Base-by-base conservation (phyloP, 2,113 vertebrate genomes). In the Colius striatus region DNA sequence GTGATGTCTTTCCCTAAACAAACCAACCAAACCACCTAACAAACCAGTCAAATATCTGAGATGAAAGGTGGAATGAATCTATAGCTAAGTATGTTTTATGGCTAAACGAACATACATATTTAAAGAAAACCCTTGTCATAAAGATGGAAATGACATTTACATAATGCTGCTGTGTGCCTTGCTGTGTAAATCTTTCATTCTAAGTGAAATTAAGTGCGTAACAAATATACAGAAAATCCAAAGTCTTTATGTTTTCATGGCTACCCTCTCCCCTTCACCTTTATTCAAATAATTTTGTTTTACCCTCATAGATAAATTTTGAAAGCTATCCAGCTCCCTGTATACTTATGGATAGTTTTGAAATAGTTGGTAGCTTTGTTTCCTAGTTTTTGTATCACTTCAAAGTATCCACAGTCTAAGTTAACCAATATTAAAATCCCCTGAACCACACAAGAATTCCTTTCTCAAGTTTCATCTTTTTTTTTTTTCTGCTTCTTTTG, bases 121-220 rank as follows among this genome's bases (percentile, higher is more conserved):
- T 78, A n/a, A 89, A 88, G 84, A 95, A 96, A 89, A 62, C 11
- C 68, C 74, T 96, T 87, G 51, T 89, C 55, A 90, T 79, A 76
- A 93, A 92, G 92, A 73, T 5, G 21, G 84, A 93, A 94, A 89
- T 93, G 55, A 71, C 86, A 91, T 96, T 97, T 97, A 48, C 71
- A 88, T 87, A 92, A 92, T 55, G 43, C 79, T 91, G 43, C 45
- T 74, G 26, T 48, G 27, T 60, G 43, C 60, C 61, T 80, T 87
- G 36, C 23, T 50, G 13, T 55, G 74, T 90, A 92, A 90, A 84
- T 94, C 93, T 96, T 96, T 94, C 63, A 70, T 84, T 96, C 48
- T 72, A 87, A 94, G 81, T 90, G 84, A 91, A 93, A 92, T 91
- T 45, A 66, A 68, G 29, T 89, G 75, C 89, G 74, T 91, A 68